Conservation (phyloP, 2,113 vertebrate genomes). For the Stegostoma tigrinum region DNA sequence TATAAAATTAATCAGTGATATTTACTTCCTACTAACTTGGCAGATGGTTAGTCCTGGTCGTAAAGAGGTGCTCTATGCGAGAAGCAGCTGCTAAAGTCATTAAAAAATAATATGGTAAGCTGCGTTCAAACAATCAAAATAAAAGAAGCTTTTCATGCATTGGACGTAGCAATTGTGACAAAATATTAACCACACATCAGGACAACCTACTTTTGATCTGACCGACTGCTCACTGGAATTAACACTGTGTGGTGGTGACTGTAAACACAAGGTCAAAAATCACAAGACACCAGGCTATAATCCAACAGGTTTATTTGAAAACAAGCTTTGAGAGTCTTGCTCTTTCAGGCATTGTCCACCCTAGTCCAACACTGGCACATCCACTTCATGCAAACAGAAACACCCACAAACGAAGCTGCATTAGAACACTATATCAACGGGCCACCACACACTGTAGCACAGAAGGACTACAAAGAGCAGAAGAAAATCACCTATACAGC, state of each 20-base stretch:
- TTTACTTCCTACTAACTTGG: constrained; percentile 78
- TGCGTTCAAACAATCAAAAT: constrained; percentile 66
- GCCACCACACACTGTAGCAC: too few relatives aligned
- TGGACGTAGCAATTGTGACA: constrained; percentile 44
- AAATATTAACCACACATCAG: not conserved
- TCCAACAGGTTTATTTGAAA: too few relatives aligned
- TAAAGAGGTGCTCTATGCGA: constrained; percentile 58
- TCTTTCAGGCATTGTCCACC: too few relatives aligned
- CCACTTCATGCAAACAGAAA: too few relatives aligned
- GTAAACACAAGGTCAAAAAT: not conserved
- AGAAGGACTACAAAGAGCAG: too few relatives aligned
- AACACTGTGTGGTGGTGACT: not conserved
- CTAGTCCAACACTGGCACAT: too few relatives aligned
- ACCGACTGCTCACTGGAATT: not conserved
- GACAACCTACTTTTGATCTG: not conserved
- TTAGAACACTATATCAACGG: too few relatives aligned
- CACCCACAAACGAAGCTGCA: too few relatives aligned
- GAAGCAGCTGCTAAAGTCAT: constrained; percentile 72
- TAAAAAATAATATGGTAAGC: constrained; percentile 78
- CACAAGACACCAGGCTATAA: too few relatives aligned
- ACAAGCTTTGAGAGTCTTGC: too few relatives aligned
- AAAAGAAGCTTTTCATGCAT: constrained; percentile 59
- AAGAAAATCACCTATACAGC: too few relatives aligned
- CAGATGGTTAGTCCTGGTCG: constrained; percentile 76
- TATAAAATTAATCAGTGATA: constrained; percentile 64